phyloP scores from a whole-genome alignment of 2,113 vertebrate species.

The Prunella fulvescens region DNA sequence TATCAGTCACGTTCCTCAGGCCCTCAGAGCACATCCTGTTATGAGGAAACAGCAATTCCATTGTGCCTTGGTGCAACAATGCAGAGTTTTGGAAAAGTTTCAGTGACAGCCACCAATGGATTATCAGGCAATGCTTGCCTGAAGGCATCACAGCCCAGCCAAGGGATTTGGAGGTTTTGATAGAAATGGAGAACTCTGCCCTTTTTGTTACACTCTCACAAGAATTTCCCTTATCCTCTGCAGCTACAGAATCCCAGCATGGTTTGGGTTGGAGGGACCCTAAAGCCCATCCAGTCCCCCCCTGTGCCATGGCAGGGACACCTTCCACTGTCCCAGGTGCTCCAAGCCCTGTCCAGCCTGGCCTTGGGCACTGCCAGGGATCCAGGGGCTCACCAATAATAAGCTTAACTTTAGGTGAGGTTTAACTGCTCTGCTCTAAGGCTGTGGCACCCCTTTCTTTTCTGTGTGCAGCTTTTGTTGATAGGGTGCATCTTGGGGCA shows the following conservation, averaged over 20 bases:
- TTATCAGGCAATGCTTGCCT: neutral
- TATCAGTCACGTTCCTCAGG: neutral
- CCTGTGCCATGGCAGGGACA: neutral
- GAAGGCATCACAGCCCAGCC: neutral
- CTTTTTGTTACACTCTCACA: neutral
- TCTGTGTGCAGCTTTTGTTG: neutral
- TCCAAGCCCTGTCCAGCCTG: rapidly evolving
- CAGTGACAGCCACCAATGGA: rapidly evolving
- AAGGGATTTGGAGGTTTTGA: neutral
- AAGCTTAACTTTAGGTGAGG: neutral
- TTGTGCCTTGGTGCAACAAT: neutral
- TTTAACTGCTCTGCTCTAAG: neutral
- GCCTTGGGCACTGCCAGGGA: neutral
- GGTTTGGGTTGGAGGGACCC: no score
- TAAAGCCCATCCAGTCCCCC: rapidly evolving
- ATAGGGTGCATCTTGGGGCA: neutral
- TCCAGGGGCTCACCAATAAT: neutral
- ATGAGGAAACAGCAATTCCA: neutral
- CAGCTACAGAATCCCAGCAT: no score
- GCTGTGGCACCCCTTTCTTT: neutral
- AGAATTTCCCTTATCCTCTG: neutral
- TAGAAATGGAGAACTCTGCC: neutral
- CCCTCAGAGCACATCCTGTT: neutral
- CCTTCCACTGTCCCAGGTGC: neutral
- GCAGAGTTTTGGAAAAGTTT: neutral